Conservation (phyloP, 2,888 invertebrate genomes). For the Hofmannophila pseudospretella region DNA sequence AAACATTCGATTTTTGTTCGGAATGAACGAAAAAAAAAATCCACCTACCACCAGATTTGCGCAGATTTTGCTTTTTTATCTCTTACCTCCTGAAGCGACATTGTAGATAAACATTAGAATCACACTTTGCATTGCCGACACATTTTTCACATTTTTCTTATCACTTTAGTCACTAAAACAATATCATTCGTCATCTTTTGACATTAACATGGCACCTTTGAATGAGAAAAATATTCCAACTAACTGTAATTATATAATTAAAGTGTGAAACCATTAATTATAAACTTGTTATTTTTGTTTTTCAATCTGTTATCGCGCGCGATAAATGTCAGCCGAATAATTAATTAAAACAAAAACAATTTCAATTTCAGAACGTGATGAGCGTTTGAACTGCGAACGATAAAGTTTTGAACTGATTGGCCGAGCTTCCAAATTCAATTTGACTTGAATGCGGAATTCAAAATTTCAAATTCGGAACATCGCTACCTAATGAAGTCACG, state of each 20-base stretch:
- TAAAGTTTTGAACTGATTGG: slow-evolving; percentile 14
- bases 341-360: neutral
- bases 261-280: slow-evolving; percentile 10
- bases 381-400: slow-evolving; percentile 6
- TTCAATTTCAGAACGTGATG: slow-evolving; percentile 3
- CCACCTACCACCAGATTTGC: neutral
- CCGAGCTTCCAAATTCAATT: slow-evolving; percentile 29
- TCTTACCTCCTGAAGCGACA: slow-evolving; percentile 71
- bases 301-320: slow-evolving; percentile 11
- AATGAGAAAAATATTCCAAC: too few species aligned
- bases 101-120: slow-evolving; percentile 32
- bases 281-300: slow-evolving; percentile 7
- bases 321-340: slow-evolving; percentile 16
- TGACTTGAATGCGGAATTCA: slow-evolving; percentile 40
- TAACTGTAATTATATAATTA: too few species aligned
- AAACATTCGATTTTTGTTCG: too few species aligned
- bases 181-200: slow-evolving; percentile 29
- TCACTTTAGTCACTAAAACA: slow-evolving; percentile 33
- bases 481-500: slow-evolving; percentile 43
- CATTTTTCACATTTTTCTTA: slow-evolving; percentile 56
- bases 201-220: slow-evolving; percentile 25
- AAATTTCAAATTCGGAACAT: slow-evolving; percentile 56
- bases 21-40: neutral
- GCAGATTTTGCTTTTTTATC: slow-evolving; percentile 1
- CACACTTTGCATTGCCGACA: slow-evolving; percentile 42